Percentiles rank a stretch among this genome's conserved stretches.
Conservation (phyloP, 2,113 vertebrate genomes). For the Xenotilapia longispinis region DNA sequence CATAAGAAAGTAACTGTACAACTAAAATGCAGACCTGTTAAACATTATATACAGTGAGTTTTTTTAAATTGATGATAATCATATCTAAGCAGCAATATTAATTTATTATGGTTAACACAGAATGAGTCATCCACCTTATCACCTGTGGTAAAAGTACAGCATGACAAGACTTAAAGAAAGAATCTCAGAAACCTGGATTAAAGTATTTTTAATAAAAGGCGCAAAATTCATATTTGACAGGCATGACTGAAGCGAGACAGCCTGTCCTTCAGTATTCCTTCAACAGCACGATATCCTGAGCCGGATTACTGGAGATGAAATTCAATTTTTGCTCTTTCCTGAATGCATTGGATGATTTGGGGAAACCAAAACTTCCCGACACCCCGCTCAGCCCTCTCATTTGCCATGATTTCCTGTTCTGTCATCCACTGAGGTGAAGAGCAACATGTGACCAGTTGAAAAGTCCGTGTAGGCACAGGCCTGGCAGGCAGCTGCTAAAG, state of each 20-base stretch:
- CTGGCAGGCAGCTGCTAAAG: slow-evolving; percentile 56
- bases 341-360: not conserved
- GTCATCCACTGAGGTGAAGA: not conserved
- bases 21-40: not conserved
- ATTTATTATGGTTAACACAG: not conserved
- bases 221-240: not conserved
- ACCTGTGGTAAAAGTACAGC: not conserved
- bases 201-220: not conserved
- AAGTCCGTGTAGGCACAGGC: not conserved
- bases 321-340: not conserved
- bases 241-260: not conserved
- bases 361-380: not conserved
- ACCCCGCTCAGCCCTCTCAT: not conserved
- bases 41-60: fast-evolving
- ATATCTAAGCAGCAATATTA: not conserved
- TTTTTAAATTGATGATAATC: not conserved
- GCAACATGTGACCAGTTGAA: not conserved
- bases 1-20: not conserved
- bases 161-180: not conserved
- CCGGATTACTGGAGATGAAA: not conserved
- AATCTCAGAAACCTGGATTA: not conserved
- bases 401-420: not conserved
- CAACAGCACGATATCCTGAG: not conserved
- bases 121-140: not conserved
- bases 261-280: not conserved